These are phyloP conservation scores for Hybognathus amarus DNA, from an alignment of 2,797 vertebrate genomes.

Conservation along the genomic window DNA sequence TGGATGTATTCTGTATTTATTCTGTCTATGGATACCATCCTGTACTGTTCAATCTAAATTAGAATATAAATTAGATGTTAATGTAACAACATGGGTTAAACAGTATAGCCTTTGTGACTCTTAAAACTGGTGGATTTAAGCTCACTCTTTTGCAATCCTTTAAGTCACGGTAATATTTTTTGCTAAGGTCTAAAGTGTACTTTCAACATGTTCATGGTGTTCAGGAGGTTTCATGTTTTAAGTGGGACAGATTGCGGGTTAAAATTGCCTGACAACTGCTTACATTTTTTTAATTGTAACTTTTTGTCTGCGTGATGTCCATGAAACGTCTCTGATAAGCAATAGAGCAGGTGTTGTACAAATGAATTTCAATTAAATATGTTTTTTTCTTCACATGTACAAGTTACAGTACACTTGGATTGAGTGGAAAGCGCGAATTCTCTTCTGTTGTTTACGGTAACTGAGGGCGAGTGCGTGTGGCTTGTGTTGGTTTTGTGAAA, in stretches of 20 bases:
- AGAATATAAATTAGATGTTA: not conserved
- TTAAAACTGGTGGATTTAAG: not conserved
- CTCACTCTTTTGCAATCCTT: not conserved
- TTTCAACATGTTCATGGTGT: not conserved
- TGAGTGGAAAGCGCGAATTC: conserved; percentile 7
- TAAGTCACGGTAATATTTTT: not conserved
- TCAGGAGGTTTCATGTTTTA: not conserved
- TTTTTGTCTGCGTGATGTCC: not conserved
- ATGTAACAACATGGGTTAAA: not conserved
- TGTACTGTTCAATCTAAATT: not conserved
- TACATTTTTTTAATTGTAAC: not conserved
- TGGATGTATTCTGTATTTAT: too few relatives aligned
- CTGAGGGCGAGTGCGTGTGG: not conserved
- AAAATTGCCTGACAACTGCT: not conserved
- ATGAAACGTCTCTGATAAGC: not conserved
- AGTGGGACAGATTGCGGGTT: too few relatives aligned
- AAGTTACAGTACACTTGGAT: not conserved
- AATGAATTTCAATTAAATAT: not conserved
- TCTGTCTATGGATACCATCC: too few relatives aligned
- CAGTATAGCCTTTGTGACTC: not conserved
- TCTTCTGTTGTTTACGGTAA: conserved; percentile 50
- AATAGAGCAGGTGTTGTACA: not conserved
- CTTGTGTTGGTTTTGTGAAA: conserved; percentile 28
- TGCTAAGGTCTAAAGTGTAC: not conserved
- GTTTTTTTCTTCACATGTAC: not conserved